Base-by-base conservation (phyloP, 2,797 vertebrate species). In the Acomys russatus region DNA sequence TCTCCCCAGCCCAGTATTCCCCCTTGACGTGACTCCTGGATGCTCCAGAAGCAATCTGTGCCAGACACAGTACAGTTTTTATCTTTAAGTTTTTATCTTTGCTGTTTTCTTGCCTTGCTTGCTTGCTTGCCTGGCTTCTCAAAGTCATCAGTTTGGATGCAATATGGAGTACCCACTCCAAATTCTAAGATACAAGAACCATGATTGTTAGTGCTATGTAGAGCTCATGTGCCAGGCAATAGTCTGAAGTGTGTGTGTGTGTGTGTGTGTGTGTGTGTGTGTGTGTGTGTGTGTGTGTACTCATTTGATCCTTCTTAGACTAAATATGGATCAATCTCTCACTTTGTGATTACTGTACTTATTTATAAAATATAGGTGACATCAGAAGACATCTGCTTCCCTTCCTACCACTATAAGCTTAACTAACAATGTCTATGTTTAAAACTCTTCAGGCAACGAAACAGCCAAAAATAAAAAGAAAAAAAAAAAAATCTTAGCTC, bases 341-440 rank as follows among this genome's bases (percentile, higher is more conserved):
- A n/a, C 83, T 92, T 86, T 88, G 18, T 77, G 14, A 84, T 91
- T 93, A 94, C 44, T 88, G 28, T 78, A 91, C 2, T 88, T 94
- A 93, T 94, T 93, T 97, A 93, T 92, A 91, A 91, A 94, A 93
- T 49, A 92, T n/a, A 94, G 51, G 51, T 91, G 66, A 74, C 79
- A 94, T 88, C 73, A 92, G 85, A 77, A 49, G 56, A 74, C 17
- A 51, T 78, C 84, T 92, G 49, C 92, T 92, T 95, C 63, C 38
- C 10, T 95, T 96, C 77, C 70, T 94, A 88, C 49, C 71, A 76
- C 4, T n/a, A 77, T 82, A 93, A 88, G 9, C 15, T 93, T 94
- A 96, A 70, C 59, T 96, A 92, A 87, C 35, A 56, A 87, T 78
- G 80, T 93, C 78, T 88, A 14, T 85, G 38, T 51, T 92, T 89